Base-by-base conservation (phyloP, 2,797 vertebrate genomes). In the Chiroxiphia lanceolata region DNA sequence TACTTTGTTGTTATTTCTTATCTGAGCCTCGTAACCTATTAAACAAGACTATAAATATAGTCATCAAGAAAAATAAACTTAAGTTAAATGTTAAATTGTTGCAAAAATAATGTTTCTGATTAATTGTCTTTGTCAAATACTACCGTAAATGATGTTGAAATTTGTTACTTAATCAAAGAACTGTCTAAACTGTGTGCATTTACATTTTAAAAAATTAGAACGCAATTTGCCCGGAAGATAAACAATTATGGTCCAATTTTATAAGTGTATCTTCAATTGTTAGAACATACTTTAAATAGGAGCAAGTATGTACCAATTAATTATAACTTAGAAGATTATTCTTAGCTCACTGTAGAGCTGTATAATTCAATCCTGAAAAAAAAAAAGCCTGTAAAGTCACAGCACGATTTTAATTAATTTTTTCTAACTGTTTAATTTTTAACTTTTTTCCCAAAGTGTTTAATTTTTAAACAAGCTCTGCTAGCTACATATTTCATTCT, bases 151-250 rank as follows among this genome's bases (percentile, higher is more conserved):
- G 50, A 69, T 93, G 80, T 94, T 97, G 96, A 93, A 97, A 89
- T 75, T 89, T 95, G 94, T 96, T 86, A 90, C 91, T 95, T 97
- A 97, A 94, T 97, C 82, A 97, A 94, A 75, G 79, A 96, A 84
- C 63, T 84, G 93, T 91, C 89, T 96, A 94, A 96, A 92, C 72
- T 90, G 40, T 79, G 63, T 94, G 89, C 93, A 96, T 96, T 96
- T 97, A 91, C 74, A 82, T 96, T 97, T 79, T 40, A 94, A 96
- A 95, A 97, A 96, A 97, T 96, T 97, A 96, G 96, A 97, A 93
- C 96, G 94, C 89, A 91, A 51, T 97, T 97, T 97, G 81, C 94
- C 91, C 91, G 95, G 94, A 91, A 97, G 97, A 97, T 97, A 97
- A 97, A 97, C 96, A 96, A 97, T 96, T 96, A 93, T 54, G 84